Base-by-base conservation (phyloP, 2,797 vertebrate genomes). In the Chelmon rostratus region DNA sequence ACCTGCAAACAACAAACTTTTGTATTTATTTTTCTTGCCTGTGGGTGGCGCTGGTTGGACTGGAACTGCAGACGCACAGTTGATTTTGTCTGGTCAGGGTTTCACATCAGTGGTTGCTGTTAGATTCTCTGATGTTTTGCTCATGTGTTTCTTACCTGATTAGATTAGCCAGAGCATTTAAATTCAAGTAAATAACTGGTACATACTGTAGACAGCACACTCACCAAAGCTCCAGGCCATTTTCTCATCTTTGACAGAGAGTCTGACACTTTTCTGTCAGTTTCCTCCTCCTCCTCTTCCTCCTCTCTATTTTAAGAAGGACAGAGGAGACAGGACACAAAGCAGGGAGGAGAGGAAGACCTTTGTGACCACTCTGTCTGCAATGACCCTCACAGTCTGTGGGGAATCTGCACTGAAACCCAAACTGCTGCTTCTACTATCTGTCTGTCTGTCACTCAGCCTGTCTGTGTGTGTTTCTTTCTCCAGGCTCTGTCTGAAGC, bases 321-420 rank as follows among this genome's bases (percentile, higher is more conserved):
- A 56, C 69, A n/a, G 54, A 77, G 15, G 37, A 68, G 28, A 57
- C 16, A 0, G 3, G 56, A 69, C 65, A 40, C 65, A 52, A 61
- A 54, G 13, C 9, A 9, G 19, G 21, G 49, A 46, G 40, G 28
- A 23, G 38, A 75, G 33, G 35, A 2, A 3, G 25, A 74, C 52
- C 58, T 65, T 15, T 74, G 65, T 75, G 67, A 59, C 71, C 47
- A 1, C 62, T 42, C 28, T 37, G 54, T 72, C 68, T 69, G 38
- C 58, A 40, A 57, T 53, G 73, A 84, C 79, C 61, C 71, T 68
- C 53, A 73, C 54, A 40, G 68, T 70, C 84, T 77, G 66, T 62
- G 63, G 69, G 66, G 70, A 75, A 50, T 78, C 62, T 40, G 50
- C 69, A 10, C 25, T 31, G 40, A 37, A 71, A 81, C 53, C 38